Conservation (phyloP, 2,797 vertebrate species). For the Anguilla pacifica region DNA sequence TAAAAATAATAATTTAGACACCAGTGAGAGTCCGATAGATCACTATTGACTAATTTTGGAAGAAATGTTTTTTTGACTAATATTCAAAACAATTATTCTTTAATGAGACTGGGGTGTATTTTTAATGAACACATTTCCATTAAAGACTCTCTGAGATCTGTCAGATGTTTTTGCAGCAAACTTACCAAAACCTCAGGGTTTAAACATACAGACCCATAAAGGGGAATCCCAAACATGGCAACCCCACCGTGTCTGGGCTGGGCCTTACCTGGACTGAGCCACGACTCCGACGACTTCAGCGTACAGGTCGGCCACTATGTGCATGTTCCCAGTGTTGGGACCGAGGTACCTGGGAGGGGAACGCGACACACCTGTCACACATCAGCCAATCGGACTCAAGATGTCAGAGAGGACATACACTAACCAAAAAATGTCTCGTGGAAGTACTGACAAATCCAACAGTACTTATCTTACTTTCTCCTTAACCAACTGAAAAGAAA, state of each 20-base stretch:
- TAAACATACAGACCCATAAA: not conserved
- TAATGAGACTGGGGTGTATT: no score
- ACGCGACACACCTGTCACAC: slow-evolving; percentile 1
- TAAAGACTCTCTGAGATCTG: no score
- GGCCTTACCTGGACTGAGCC: slow-evolving; percentile 93
- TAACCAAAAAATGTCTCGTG: not conserved
- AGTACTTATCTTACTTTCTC: no score
- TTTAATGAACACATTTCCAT: no score
- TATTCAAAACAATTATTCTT: no score
- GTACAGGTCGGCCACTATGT: slow-evolving; percentile 97
- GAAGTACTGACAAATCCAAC: not conserved
- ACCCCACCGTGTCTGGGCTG: not conserved
- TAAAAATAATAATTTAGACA: no score
- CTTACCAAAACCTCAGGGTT: not conserved
- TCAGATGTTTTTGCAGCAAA: not conserved
- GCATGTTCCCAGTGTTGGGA: slow-evolving; percentile 99
- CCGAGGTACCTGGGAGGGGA: slow-evolving; percentile 84
- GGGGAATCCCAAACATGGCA: not conserved
- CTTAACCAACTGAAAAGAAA: not conserved
- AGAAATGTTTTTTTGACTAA: no score
- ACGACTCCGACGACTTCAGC: slow-evolving; percentile 96
- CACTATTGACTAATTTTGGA: no score
- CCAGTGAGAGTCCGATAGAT: no score
- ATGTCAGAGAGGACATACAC: not conserved
- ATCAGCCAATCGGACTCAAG: slow-evolving; percentile 18